These are phyloP conservation scores for Megaleporinus macrocephalus DNA, from an alignment of 2,113 vertebrate genomes.

Conservation along the genomic window DNA sequence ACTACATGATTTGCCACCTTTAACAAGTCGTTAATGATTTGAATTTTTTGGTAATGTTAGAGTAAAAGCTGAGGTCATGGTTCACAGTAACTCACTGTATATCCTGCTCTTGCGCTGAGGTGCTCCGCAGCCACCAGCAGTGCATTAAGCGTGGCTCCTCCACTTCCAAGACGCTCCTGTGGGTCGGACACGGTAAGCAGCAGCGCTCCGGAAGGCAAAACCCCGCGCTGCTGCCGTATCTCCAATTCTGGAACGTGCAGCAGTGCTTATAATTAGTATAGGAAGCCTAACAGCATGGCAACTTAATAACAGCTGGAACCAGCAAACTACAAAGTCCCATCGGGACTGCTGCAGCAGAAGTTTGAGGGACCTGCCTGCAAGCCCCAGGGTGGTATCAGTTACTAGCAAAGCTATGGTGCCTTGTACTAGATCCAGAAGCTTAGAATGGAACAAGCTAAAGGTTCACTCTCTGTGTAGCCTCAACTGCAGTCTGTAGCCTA, in stretches of 20 bases:
- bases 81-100: constrained; percentile 78
- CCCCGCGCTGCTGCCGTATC: constrained; percentile 80
- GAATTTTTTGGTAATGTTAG: no score
- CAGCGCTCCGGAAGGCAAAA: constrained; percentile 73
- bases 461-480: not conserved
- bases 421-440: not conserved
- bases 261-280: not conserved
- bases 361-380: no score
- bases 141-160: constrained; percentile 93
- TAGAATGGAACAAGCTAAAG: not conserved
- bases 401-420: not conserved
- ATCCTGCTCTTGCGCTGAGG: constrained; percentile 85
- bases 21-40: not conserved
- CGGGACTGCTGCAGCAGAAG: not conserved
- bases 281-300: not conserved
- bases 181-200: constrained; percentile 87
- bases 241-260: constrained; percentile 82
- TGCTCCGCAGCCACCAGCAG: constrained; percentile 92
- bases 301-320: no score
- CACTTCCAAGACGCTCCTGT: constrained; percentile 84
- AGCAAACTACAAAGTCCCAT: not conserved
- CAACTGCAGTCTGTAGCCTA: not conserved
- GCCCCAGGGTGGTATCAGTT: not conserved
- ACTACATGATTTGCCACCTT: not conserved
- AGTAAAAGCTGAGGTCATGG: not conserved